phyloP scores from a whole-genome alignment of 2,113 vertebrate species.

The Coturnix japonica region DNA sequence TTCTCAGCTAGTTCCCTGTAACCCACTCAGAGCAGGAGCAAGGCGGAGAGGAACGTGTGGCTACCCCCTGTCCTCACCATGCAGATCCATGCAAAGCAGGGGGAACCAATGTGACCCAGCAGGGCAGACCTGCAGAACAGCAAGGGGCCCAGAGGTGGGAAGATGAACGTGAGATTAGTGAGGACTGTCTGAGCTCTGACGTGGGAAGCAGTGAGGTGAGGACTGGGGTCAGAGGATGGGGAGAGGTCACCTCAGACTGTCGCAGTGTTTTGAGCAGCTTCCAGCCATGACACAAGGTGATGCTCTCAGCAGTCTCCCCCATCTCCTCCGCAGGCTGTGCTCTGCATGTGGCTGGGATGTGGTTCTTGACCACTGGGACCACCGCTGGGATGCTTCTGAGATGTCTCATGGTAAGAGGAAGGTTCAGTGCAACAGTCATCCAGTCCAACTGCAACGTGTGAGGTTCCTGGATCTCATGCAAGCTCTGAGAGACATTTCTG shows the following conservation, averaged over 20 bases:
- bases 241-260: not conserved
- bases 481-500: constrained; percentile 6
- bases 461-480: constrained; percentile 28
- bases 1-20: not conserved
- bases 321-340: not conserved
- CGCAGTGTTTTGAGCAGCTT: not conserved
- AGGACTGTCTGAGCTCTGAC: not conserved
- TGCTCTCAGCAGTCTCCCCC: too few relatives aligned
- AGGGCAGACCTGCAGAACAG: not conserved
- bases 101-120: not conserved
- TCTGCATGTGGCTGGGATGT: not conserved
- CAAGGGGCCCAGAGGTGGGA: not conserved
- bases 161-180: not conserved
- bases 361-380: not conserved
- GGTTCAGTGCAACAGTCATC: not conserved
- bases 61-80: not conserved
- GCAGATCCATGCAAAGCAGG: not conserved
- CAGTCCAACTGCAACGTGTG: not conserved
- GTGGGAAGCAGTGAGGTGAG: not conserved
- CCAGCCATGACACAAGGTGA: not conserved
- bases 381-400: not conserved
- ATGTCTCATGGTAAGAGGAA: not conserved
- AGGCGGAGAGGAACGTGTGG: not conserved
- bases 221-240: not conserved
- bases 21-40: not conserved